These are phyloP conservation scores for Sialis fuliginosa DNA, from an alignment of 2,888 invertebrate species.

Conservation along the genomic window DNA sequence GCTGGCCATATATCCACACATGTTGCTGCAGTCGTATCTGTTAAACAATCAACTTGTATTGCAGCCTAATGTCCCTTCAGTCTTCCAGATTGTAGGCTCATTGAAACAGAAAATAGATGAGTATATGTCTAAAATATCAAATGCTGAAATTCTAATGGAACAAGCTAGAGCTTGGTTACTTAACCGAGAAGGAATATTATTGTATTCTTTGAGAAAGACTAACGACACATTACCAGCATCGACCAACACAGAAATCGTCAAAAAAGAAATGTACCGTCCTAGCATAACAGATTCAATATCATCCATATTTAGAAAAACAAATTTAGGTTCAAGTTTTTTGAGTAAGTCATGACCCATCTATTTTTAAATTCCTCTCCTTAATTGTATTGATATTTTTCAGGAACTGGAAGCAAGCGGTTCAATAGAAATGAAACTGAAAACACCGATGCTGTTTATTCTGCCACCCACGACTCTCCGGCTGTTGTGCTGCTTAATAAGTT, in stretches of 20 bases:
- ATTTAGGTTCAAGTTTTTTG: conserved; percentile 13
- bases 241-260: conserved; percentile 21
- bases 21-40: conserved; percentile 71
- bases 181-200: conserved; percentile 58
- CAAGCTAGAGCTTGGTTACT: conserved; percentile 65
- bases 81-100: conserved; percentile 68
- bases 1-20: conserved; percentile 76
- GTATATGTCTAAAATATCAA: conserved; percentile 39
- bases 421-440: not conserved
- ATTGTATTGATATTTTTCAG: not conserved
- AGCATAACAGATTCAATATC: conserved; percentile 60
- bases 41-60: conserved; percentile 70
- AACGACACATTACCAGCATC: conserved; percentile 25
- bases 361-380: not conserved
- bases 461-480: not conserved
- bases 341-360: conserved; percentile 1
- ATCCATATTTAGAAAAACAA: conserved; percentile 53
- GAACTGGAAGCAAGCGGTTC: not conserved
- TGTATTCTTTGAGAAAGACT: conserved; percentile 46
- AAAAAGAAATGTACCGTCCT: conserved; percentile 23
- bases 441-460: not conserved
- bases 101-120: conserved; percentile 79
- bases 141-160: conserved; percentile 45
- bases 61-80: conserved; percentile 78
- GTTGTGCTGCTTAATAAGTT: conserved; percentile 10